Conservation (phyloP, 2,113 vertebrate genomes). For the Eurypyga helias region DNA sequence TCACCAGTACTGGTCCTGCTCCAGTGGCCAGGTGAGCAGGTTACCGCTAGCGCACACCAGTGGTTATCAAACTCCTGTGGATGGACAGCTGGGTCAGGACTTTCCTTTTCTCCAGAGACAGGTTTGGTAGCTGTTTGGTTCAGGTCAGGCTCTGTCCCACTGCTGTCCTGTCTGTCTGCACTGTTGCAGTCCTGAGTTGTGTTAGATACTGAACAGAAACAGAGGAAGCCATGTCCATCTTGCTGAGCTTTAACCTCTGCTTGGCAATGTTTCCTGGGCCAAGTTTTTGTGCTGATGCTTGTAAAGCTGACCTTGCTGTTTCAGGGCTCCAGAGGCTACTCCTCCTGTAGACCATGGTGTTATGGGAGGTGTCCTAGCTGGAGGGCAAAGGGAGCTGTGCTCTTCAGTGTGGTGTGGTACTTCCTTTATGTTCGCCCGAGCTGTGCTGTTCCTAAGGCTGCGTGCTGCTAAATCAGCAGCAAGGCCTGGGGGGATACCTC, state of each 20-base stretch:
- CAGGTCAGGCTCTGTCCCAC: background rate
- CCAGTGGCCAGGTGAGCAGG: background rate
- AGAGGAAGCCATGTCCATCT: background rate
- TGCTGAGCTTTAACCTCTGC: background rate
- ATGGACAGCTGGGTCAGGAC: background rate
- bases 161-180: background rate
- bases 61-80: background rate
- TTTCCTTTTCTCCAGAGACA: background rate
- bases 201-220: background rate
- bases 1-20: background rate
- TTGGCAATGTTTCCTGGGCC: background rate
- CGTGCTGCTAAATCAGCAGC: background rate
- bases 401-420: background rate
- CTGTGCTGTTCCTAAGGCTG: background rate
- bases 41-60: background rate
- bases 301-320: background rate
- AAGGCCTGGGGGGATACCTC: background rate
- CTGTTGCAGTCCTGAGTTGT: background rate
- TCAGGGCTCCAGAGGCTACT: background rate
- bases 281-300: background rate
- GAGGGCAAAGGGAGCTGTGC: background rate
- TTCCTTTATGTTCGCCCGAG: background rate
- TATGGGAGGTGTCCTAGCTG: background rate
- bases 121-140: background rate
- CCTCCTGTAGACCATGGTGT: background rate